These are phyloP conservation scores for Plectus sambesii DNA, from an alignment of 1,140 invertebrate genomes.

Conservation along the genomic window DNA sequence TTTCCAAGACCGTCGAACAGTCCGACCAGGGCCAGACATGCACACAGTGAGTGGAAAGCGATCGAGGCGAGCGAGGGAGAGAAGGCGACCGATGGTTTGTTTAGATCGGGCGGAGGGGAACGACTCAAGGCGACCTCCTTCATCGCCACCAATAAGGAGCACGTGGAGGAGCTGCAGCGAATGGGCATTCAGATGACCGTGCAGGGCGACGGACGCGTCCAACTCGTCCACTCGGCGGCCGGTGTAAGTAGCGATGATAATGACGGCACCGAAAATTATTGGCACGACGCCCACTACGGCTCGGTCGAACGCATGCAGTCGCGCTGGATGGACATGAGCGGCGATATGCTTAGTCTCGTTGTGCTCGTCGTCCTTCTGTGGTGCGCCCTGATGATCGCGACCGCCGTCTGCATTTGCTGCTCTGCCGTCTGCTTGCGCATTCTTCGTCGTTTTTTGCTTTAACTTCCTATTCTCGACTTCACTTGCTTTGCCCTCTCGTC, in stretches of 20 bases:
- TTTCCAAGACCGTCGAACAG: conserved; percentile 18
- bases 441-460: too few species aligned
- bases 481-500: too few species aligned
- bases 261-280: background rate
- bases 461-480: too few species aligned
- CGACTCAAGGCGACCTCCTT: conserved; percentile 50
- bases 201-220: conserved; percentile 72
- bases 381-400: too few species aligned
- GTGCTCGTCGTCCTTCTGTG: too few species aligned
- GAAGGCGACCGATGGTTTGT: conserved; percentile 1
- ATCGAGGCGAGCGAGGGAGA: background rate
- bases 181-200: conserved; percentile 89
- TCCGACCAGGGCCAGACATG: conserved; percentile 17
- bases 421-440: too few species aligned
- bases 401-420: too few species aligned
- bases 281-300: too few species aligned
- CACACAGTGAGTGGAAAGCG: conserved; percentile 8
- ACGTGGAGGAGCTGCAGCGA: conserved; percentile 69
- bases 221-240: conserved; percentile 63
- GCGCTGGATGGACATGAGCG: too few species aligned
- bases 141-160: conserved; percentile 70
- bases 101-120: conserved; percentile 30
- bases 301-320: too few species aligned
- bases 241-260: conserved; percentile 43
- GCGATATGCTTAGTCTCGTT: too few species aligned